Percentiles rank a stretch among this genome's conserved stretches.
These are phyloP conservation scores for Lepidocyrtoides sp. DNA, from an alignment of 2,888 invertebrate genomes.

Conservation along the genomic window DNA sequence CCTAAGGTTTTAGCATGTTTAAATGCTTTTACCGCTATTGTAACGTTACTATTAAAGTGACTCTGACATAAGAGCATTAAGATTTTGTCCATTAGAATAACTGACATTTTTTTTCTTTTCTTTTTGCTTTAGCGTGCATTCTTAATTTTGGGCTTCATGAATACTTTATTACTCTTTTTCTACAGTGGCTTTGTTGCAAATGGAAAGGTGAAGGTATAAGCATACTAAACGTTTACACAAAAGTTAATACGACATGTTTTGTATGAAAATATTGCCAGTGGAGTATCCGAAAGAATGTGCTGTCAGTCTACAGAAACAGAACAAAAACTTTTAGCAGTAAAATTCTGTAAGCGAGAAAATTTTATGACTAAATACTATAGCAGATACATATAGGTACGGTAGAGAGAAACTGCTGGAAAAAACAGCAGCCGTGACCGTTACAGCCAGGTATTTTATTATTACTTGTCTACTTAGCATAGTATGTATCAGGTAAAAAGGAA, in stretches of 20 bases:
- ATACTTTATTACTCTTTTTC: conserved; percentile 28
- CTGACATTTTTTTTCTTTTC: not conserved
- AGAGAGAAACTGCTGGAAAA: too few species aligned
- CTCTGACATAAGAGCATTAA: conserved; percentile 12
- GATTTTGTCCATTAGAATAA: conserved; percentile 43
- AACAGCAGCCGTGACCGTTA: too few species aligned
- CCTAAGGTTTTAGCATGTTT: conserved; percentile 8
- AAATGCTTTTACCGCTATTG: conserved; percentile 12
- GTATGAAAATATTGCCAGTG: not conserved
- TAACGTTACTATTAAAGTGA: not conserved
- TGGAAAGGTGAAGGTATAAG: conserved; percentile 26
- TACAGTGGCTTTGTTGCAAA: conserved; percentile 7
- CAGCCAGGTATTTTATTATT: too few species aligned
- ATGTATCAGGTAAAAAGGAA: too few species aligned
- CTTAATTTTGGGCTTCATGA: conserved; percentile 55
- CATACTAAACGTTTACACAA: conserved; percentile 22
- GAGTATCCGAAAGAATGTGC: not conserved
- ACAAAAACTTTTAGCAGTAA: not conserved
- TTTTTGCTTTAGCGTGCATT: conserved; percentile 24
- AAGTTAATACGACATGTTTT: not conserved
- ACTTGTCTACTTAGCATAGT: too few species aligned
- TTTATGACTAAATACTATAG: not conserved
- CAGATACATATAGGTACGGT: too few species aligned
- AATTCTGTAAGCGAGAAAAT: not conserved
- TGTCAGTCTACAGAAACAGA: too few species aligned